These are phyloP conservation scores for Hydrotaea diabolus DNA, from an alignment of 2,888 invertebrate species.

Conservation along the genomic window DNA sequence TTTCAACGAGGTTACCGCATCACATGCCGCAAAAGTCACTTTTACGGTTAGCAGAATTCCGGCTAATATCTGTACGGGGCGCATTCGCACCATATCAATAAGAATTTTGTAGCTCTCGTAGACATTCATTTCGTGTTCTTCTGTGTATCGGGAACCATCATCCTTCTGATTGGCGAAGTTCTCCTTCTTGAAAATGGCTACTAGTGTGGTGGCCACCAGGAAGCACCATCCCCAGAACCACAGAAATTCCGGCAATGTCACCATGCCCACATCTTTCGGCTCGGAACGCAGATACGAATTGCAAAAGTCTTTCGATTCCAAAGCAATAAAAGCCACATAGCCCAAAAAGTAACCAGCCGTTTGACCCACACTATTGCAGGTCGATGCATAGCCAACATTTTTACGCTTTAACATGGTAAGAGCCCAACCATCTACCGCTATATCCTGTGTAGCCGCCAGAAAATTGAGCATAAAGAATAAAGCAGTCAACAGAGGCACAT, in stretches of 20 bases:
- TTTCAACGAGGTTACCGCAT: constrained; percentile 96
- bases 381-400: constrained; percentile 99
- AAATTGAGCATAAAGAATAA: constrained; percentile 96
- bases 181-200: constrained; percentile 94
- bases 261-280: constrained; percentile 87
- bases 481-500: constrained; percentile 89
- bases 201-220: constrained; percentile 92
- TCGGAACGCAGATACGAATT: constrained; percentile 92
- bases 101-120: constrained; percentile 91
- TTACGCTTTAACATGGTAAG: constrained; percentile 98
- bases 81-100: constrained; percentile 90
- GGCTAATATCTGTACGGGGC: constrained; percentile 89
- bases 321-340: constrained; percentile 96
- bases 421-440: constrained; percentile 99
- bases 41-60: constrained; percentile 93
- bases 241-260: constrained; percentile 91
- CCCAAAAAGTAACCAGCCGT: constrained; percentile 98
- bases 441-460: constrained; percentile 99
- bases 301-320: constrained; percentile 98
- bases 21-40: constrained; percentile 96
- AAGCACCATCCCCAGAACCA: constrained; percentile 98
- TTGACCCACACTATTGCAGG: constrained; percentile 99
- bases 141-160: constrained; percentile 74
- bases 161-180: constrained; percentile 81
- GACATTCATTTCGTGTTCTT: constrained; percentile 81